Evolutionary conservation across 2,888 invertebrate species (phyloP), one percentile per base, ranked within the genome.

Genomic region (Platycheirus albimanus): DNA sequence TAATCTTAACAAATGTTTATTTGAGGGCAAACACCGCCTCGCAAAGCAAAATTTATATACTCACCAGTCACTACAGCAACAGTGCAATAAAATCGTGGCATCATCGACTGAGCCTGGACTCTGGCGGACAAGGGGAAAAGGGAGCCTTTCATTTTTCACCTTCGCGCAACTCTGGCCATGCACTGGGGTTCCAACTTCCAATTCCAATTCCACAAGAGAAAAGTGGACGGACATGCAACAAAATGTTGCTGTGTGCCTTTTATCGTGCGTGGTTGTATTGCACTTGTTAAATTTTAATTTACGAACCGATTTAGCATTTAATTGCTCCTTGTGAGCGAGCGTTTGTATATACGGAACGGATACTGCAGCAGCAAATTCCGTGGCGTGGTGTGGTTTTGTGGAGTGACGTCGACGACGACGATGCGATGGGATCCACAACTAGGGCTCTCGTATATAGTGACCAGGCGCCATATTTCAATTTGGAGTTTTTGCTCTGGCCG

Each of bases 301-400:
- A 83, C 83, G 83, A 83, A 83, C 83, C 83, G 83, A 83, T 83
- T 83, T 83, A 83, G 83, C 83, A 83, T 83, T 83, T 83, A 83
- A 83, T 83, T 83, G 83, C 83, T 83, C 67, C 78, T 83, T 78
- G 78, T 54, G 83, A 83, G 78, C 66, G 77, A 41, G 36, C 56
- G 3, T n/a, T n/a, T n/a, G n/a, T n/a, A n/a, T n/a, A n/a, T n/a
- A n/a, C n/a, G n/a, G n/a, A n/a, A 58, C 24, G 41, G 24, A 38
- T 61, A 66, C 63, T 72, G 83, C 72, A 69, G 78, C 83, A 63
- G 51, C 58, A 15, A 20, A 56, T 20, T 83, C 77, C 63, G 56
- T 77, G 72, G 67, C 33, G 30, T 64, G 54, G 77, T n/a, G 71
- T n/a, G n/a, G 64, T 51, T 56, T 36, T 66, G 58, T 43, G 52